Evolutionary conservation across 1,140 invertebrate genomes (phyloP).

Genomic region (Triops cancriformis): DNA sequence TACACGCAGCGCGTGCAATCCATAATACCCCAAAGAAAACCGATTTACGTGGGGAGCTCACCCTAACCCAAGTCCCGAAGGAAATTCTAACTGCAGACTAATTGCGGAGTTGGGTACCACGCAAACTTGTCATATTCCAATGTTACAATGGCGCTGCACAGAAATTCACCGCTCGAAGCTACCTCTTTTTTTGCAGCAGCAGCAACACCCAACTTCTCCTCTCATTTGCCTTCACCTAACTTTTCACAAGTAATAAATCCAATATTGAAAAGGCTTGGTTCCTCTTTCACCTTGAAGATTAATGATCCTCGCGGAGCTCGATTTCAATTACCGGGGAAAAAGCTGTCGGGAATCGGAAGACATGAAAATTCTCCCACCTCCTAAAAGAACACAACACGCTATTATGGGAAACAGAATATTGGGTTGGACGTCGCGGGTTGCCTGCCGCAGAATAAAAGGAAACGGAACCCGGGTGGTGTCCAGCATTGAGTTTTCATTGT

Average conservation of each 20-base stretch:
- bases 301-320: too few species aligned
- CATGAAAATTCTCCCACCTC: not conserved
- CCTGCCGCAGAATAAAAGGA: not conserved
- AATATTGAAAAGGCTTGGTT: too few species aligned
- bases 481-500: not conserved
- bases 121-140: conserved; percentile 9
- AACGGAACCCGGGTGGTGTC: not conserved
- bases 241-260: too few species aligned
- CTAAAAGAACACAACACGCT: not conserved
- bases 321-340: too few species aligned
- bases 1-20: too few species aligned
- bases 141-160: not conserved
- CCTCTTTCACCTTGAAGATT: too few species aligned
- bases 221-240: too few species aligned
- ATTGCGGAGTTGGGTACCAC: not conserved
- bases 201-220: too few species aligned
- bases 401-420: not conserved
- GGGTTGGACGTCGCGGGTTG: not conserved
- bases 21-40: too few species aligned
- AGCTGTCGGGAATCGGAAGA: not conserved
- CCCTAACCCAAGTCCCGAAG: not conserved
- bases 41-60: too few species aligned
- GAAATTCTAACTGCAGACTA: not conserved
- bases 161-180: not conserved
- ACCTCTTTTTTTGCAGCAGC: not conserved